A percentile compares a stretch with the other conserved stretches of the same genome.
These are phyloP conservation scores for Eupithecia insigniata DNA, from an alignment of 2,888 invertebrate species.

Conservation along the genomic window DNA sequence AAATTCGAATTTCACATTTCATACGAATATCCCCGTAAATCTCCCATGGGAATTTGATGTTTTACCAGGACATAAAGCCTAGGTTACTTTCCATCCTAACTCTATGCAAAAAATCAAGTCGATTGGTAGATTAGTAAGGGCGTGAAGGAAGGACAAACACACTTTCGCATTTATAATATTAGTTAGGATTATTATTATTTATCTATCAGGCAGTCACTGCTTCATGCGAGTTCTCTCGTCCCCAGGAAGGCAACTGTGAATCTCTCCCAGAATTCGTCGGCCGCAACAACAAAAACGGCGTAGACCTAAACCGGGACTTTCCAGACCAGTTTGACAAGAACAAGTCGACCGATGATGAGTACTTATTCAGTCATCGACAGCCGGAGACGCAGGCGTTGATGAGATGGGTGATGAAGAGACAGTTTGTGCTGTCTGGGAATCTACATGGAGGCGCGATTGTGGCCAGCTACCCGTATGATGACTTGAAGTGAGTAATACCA, in stretches of 20 bases:
- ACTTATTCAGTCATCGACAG: slow-evolving; percentile 86
- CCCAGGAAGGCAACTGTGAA: slow-evolving; percentile 91
- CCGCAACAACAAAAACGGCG: slow-evolving; percentile 90
- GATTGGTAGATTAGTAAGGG: no score
- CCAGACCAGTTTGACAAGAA: slow-evolving; percentile 92
- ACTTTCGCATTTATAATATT: no score
- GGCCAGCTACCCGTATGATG: slow-evolving; percentile 98
- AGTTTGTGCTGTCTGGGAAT: slow-evolving; percentile 97
- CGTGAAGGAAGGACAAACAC: no score
- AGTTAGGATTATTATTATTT: no score
- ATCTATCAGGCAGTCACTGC: neutral
- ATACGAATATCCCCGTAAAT: no score
- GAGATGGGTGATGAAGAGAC: slow-evolving; percentile 93
- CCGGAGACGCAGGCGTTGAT: slow-evolving; percentile 95
- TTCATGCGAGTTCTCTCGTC: neutral
- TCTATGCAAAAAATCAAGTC: no score
- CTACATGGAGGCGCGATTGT: slow-evolving; percentile 98
- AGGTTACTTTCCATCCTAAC: no score
- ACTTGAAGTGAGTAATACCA: slow-evolving; percentile 75
- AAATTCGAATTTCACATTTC: no score
- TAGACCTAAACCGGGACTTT: slow-evolving; percentile 96
- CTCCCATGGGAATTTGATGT: no score
- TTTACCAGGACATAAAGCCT: no score
- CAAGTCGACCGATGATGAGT: slow-evolving; percentile 68
- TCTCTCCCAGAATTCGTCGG: slow-evolving; percentile 88